Conservation (phyloP, 1,140 invertebrate genomes). For the Vanessa atalanta region DNA sequence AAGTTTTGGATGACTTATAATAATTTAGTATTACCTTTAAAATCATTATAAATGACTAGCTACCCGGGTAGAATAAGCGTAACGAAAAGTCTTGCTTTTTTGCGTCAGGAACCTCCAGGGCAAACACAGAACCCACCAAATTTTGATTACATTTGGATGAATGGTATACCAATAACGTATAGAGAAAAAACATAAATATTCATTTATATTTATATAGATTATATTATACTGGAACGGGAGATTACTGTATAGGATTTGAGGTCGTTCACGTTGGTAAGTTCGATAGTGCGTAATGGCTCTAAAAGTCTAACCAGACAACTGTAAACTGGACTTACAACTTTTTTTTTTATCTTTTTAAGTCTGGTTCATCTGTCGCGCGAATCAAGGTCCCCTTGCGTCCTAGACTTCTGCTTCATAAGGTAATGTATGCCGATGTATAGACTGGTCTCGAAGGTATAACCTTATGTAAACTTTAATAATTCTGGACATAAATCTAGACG, state of each 20-base stretch:
- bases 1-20: too few relatives aligned
- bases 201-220: not conserved
- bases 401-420: constrained; percentile 23
- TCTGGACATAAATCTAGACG: not conserved
- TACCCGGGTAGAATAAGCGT: too few relatives aligned
- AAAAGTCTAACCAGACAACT: constrained; percentile 16
- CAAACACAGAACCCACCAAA: too few relatives aligned
- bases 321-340: constrained; percentile 24
- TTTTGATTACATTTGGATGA: too few relatives aligned
- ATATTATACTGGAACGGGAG: not conserved
- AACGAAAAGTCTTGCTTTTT: too few relatives aligned
- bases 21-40: too few relatives aligned
- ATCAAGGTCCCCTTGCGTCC: constrained; percentile 30
- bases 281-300: constrained; percentile 3
- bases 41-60: too few relatives aligned
- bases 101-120: too few relatives aligned
- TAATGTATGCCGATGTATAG: not conserved
- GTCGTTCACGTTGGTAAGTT: not conserved
- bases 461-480: constrained; percentile 5
- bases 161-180: too few relatives aligned
- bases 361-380: constrained; percentile 29
- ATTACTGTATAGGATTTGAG: not conserved
- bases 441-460: not conserved
- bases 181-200: not conserved
- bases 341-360: constrained; percentile 27